Conservation (phyloP, 2,888 invertebrate genomes). For the Erpobdella octoculata region DNA sequence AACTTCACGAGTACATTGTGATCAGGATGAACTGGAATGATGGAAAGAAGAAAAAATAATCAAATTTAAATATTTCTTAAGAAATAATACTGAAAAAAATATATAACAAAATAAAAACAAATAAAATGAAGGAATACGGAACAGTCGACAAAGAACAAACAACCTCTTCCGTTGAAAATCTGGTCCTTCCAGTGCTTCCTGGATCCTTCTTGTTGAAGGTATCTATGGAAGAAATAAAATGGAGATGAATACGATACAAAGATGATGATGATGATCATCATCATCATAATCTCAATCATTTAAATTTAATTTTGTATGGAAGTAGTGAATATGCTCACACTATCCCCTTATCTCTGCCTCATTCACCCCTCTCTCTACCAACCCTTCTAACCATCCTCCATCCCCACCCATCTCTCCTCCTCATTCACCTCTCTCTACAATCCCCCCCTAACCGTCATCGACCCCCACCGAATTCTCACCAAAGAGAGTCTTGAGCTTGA, state of each 20-base stretch:
- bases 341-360: not conserved
- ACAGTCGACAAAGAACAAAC: not conserved
- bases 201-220: conserved; percentile 23
- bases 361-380: not conserved
- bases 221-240: not conserved
- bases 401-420: not conserved
- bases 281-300: not conserved
- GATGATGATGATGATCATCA: not conserved
- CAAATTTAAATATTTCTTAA: too few species aligned
- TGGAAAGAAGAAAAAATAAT: not conserved
- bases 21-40: not conserved
- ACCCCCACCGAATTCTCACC: conserved; percentile 59
- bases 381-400: too few species aligned
- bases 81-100: too few species aligned
- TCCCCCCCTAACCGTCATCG: too few species aligned
- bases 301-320: not conserved
- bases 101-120: too few species aligned
- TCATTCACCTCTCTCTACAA: not conserved
- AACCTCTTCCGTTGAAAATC: conserved; percentile 21
- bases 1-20: not conserved
- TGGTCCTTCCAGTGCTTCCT: conserved; percentile 7
- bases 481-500: conserved; percentile 86
- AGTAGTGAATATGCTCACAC: not conserved
- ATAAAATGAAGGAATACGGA: too few species aligned
- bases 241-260: not conserved